phyloP scores from a whole-genome alignment of 2,113 vertebrate genomes.

The Climacteris rufus region DNA sequence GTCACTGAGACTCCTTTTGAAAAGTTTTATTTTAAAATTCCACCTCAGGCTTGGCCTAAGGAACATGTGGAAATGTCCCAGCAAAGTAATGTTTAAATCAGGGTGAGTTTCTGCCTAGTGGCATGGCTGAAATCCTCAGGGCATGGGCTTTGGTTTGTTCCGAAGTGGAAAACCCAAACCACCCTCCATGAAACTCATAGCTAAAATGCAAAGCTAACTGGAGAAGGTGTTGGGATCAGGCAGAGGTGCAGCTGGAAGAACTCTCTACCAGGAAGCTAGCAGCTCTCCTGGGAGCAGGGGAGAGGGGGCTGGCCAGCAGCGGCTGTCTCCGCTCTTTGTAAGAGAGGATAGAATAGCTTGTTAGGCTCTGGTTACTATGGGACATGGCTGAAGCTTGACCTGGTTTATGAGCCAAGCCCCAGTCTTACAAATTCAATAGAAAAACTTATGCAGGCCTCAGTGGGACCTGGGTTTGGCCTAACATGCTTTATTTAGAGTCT shows the following conservation, averaged over 20 bases:
- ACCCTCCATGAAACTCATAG: not conserved
- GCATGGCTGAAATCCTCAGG: not conserved
- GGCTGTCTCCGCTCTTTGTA: not conserved
- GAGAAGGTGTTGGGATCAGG: slow-evolving; percentile 44
- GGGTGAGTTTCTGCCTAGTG: not conserved
- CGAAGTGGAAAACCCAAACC: not conserved
- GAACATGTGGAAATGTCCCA: not conserved
- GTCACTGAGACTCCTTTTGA: not conserved
- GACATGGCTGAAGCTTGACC: slow-evolving; percentile 36
- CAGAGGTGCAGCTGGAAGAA: slow-evolving; percentile 28
- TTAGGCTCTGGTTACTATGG: slow-evolving; percentile 22
- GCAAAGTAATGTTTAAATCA: not conserved
- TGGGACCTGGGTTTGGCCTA: slow-evolving; percentile 38
- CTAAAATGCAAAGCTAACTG: not conserved
- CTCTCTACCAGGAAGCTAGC: not conserved
- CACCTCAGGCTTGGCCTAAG: not conserved
- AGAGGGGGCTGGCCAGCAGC: not conserved
- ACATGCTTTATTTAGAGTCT: slow-evolving; percentile 3
- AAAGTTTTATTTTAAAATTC: slow-evolving; percentile 28
- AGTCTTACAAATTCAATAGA: not conserved
- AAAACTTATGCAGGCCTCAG: not conserved
- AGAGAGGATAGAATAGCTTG: not conserved
- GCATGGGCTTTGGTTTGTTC: not conserved
- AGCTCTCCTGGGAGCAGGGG: not conserved
- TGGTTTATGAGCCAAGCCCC: slow-evolving; percentile 21